Percentiles rank a stretch among this genome's conserved stretches.
Evolutionary conservation across 2,797 vertebrate species (phyloP).

Genomic region (Danio kyathit): DNA sequence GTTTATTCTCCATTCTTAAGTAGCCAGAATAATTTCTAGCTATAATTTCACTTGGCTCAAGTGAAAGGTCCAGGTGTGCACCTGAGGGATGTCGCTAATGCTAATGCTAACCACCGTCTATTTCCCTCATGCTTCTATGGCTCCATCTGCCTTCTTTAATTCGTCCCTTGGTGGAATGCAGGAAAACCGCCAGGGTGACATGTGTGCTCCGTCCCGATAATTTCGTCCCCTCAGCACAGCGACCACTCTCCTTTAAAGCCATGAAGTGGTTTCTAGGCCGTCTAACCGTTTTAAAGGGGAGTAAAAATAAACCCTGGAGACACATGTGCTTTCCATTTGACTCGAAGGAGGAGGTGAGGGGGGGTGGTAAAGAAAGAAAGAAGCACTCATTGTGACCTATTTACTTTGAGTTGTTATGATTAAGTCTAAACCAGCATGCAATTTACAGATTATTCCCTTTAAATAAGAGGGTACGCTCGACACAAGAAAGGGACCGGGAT

Average conservation of each 20-base stretch:
- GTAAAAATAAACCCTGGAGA: conserved; percentile 69
- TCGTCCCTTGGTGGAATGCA: conserved; percentile 12
- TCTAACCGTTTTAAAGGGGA: conserved; percentile 60
- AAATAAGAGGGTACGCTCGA: conserved; percentile 71
- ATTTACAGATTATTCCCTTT: conserved; percentile 72
- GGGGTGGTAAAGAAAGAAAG: conserved; percentile 43
- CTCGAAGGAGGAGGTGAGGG: conserved; percentile 28
- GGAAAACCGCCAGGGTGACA: conserved; percentile 50
- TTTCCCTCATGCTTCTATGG: conserved; percentile 6
- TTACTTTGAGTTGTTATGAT: conserved; percentile 75
- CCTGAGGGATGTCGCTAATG: neutral
- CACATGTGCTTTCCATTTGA: conserved; percentile 71
- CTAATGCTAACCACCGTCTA: neutral
- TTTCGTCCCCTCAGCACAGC: conserved; percentile 46
- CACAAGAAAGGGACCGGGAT: conserved; percentile 44
- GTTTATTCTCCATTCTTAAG: conserved; percentile 11
- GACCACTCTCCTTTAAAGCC: conserved; percentile 65
- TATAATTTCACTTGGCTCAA: neutral
- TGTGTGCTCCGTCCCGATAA: conserved; percentile 50
- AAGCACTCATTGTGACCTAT: conserved; percentile 69
- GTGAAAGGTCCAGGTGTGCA: conserved; percentile 30
- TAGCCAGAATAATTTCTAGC: neutral
- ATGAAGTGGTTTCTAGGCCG: conserved; percentile 65
- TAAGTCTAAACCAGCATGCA: conserved; percentile 69
- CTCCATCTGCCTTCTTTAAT: conserved; percentile 46